phyloP scores from a whole-genome alignment of 2,888 invertebrate species.

The Andrena bicolor region DNA sequence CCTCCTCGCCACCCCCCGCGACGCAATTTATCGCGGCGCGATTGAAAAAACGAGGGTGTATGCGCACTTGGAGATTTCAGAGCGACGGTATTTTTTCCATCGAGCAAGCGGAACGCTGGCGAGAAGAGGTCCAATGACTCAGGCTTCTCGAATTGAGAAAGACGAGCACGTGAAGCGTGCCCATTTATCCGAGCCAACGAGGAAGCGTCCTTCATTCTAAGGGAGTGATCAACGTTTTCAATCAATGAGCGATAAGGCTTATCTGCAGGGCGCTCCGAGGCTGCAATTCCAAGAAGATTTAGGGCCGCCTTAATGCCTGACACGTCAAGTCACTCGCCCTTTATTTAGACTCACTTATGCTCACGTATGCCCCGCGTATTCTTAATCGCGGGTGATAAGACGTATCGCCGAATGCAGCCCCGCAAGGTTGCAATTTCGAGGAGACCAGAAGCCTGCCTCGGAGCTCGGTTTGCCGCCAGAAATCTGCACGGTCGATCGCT shows the following conservation, averaged over 20 bases:
- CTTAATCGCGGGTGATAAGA: constrained; percentile 50
- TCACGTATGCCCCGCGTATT: constrained; percentile 18
- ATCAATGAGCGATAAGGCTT: constrained; percentile 55
- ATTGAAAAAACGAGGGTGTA: not conserved
- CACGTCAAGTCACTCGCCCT: constrained; percentile 21
- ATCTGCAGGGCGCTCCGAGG: constrained; percentile 18
- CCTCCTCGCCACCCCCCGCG: not conserved
- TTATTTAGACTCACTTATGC: too few relatives aligned
- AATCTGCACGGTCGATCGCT: constrained; percentile 35
- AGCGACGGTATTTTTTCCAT: too few relatives aligned
- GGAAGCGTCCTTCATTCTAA: constrained; percentile 28
- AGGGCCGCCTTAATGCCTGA: constrained; percentile 20
- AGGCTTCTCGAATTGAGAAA: not conserved
- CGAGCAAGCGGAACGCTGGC: not conserved
- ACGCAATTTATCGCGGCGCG: not conserved
- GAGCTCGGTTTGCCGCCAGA: constrained; percentile 13
- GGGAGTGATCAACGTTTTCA: constrained; percentile 50
- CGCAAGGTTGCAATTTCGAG: constrained; percentile 18
- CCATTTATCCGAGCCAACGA: not conserved
- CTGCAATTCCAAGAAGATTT: constrained; percentile 50
- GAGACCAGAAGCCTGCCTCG: not conserved
- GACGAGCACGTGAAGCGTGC: not conserved
- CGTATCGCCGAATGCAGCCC: constrained; percentile 16
- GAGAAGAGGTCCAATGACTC: not conserved
- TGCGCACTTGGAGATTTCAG: too few relatives aligned